Conservation (phyloP, 2,888 invertebrate genomes). For the Herminia tarsipennalis region DNA sequence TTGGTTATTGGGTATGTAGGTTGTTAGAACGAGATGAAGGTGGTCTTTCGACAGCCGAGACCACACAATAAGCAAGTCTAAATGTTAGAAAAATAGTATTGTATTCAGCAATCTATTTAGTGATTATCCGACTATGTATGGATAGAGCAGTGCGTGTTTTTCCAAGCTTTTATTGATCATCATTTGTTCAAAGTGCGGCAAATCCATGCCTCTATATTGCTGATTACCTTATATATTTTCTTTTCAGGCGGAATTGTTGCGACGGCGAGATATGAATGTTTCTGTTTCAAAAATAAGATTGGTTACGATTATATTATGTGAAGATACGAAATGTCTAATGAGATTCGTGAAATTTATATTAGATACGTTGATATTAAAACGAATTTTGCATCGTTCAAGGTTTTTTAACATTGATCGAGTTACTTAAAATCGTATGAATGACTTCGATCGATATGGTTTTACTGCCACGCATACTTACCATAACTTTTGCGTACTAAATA, state of each 20-base stretch:
- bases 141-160: constrained; percentile 5
- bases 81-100: neutral
- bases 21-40: neutral
- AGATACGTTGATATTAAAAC: neutral
- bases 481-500: constrained; percentile 29
- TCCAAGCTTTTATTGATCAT: constrained; percentile 11
- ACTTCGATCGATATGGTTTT: constrained; percentile 24
- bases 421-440: constrained; percentile 25
- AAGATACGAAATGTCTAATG: neutral
- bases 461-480: constrained; percentile 26
- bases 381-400: neutral
- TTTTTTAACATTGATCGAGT: neutral
- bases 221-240: constrained; percentile 39
- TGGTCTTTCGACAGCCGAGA: constrained; percentile 5
- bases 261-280: constrained; percentile 47
- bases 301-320: constrained; percentile 3
- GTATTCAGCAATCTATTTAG: neutral
- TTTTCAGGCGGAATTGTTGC: constrained; percentile 42
- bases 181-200: constrained; percentile 1
- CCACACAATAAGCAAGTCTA: constrained; percentile 1
- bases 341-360: too few relatives aligned
- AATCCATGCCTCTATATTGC: constrained; percentile 10
- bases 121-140: neutral
- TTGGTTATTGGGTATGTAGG: too few relatives aligned
- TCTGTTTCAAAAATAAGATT: constrained; percentile 42